Percentiles rank a stretch among this genome's conserved stretches.
Conservation (phyloP, 2,113 vertebrate species). For the Silurus glanis region DNA sequence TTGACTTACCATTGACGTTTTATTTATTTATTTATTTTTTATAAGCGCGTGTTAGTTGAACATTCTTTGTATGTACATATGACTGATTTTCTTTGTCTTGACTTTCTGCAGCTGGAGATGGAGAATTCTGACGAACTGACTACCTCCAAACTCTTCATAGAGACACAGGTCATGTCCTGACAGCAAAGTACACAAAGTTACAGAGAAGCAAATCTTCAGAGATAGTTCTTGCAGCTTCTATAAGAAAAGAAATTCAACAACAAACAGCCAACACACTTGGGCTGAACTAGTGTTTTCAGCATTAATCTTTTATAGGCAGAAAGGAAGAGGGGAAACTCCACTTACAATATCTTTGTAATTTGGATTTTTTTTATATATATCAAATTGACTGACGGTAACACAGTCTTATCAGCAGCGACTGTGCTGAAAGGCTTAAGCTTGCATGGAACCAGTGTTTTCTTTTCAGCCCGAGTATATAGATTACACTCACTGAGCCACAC, state of each 20-base stretch:
- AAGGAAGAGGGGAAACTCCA: slow-evolving; percentile 42
- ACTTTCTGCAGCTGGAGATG: not conserved
- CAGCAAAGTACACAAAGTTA: slow-evolving; percentile 8
- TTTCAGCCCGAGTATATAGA: slow-evolving; percentile 58
- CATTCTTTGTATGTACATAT: not conserved
- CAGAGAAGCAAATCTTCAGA: not conserved
- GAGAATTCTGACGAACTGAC: not conserved
- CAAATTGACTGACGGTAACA: slow-evolving; percentile 51
- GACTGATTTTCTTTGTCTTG: not conserved
- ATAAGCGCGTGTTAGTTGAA: not conserved
- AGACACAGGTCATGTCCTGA: slow-evolving; percentile 26
- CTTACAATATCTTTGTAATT: slow-evolving; percentile 53
- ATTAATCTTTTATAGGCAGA: slow-evolving; percentile 49
- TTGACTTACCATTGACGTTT: no score
- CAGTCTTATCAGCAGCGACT: slow-evolving; percentile 51
- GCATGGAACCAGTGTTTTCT: slow-evolving; percentile 55
- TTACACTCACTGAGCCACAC: slow-evolving; percentile 51
- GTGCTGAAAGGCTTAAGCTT: slow-evolving; percentile 50
- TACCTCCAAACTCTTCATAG: not conserved
- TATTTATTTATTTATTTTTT: not conserved
- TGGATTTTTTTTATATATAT: slow-evolving; percentile 51
- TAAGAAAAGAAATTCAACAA: slow-evolving; percentile 24
- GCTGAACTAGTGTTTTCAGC: slow-evolving; percentile 22
- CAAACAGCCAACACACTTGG: slow-evolving; percentile 1
- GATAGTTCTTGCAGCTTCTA: not conserved